These are phyloP conservation scores for Tiliacea citrago DNA, from an alignment of 2,888 invertebrate species.

Conservation along the genomic window DNA sequence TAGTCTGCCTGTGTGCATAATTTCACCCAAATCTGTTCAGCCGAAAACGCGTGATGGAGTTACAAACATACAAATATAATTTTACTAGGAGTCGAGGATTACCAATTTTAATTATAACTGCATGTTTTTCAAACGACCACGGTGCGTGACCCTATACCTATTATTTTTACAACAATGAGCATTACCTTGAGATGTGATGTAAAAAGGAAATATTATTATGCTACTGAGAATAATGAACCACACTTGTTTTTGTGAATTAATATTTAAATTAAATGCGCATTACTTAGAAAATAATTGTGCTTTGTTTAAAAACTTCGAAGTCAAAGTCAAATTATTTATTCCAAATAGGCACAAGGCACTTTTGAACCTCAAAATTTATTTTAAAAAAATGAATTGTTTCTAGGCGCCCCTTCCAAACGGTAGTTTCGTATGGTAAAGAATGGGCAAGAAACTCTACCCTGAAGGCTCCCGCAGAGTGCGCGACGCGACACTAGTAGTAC, in stretches of 20 bases:
- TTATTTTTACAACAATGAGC: constrained; percentile 35
- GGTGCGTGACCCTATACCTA: neutral
- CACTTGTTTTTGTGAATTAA: constrained; percentile 11
- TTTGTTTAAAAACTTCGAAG: constrained; percentile 18
- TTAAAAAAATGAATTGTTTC: too few species aligned
- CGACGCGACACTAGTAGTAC: too few species aligned
- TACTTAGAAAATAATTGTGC: constrained; percentile 11
- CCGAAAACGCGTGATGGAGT: neutral
- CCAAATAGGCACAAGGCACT: too few species aligned
- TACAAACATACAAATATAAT: neutral
- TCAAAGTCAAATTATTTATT: too few species aligned
- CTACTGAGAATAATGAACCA: constrained; percentile 37
- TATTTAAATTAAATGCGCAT: constrained; percentile 30
- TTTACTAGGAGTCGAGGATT: neutral
- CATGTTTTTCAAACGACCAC: neutral
- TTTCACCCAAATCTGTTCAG: neutral
- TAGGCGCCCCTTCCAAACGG: too few species aligned
- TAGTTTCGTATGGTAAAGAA: too few species aligned
- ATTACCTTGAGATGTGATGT: constrained; percentile 33
- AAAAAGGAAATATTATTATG: constrained; percentile 44
- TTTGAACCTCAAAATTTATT: too few species aligned
- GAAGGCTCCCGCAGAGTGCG: too few species aligned
- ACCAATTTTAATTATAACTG: neutral
- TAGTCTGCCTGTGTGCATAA: neutral
- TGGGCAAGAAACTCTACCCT: too few species aligned